Percentiles rank a stretch among this genome's conserved stretches.
Conservation (phyloP, 2,888 invertebrate species). For the Drosophila diplacantha region DNA sequence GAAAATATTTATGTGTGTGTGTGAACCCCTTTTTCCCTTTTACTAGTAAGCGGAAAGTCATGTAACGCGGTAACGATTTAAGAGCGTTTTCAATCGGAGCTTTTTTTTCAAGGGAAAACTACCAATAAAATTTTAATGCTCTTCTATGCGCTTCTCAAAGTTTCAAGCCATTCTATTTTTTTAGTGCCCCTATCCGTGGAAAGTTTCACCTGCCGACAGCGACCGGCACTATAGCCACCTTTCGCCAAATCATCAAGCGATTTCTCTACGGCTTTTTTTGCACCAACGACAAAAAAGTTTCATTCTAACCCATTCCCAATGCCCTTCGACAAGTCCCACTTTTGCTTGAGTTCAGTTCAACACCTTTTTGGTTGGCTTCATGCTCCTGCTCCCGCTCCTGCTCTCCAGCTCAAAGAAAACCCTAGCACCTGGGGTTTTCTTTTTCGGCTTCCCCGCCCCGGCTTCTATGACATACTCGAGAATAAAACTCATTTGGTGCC, state of each 20-base stretch:
- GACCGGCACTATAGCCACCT: background rate
- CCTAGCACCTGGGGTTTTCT: conserved; percentile 31
- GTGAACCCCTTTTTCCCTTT: conserved; percentile 14
- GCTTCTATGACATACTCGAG: conserved; percentile 36
- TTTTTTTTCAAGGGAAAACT: background rate
- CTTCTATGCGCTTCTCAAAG: conserved; percentile 23
- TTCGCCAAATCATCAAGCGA: conserved; percentile 31
- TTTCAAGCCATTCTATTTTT: conserved; percentile 32
- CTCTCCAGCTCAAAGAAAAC: conserved; percentile 11
- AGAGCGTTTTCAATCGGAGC: conserved; percentile 20
- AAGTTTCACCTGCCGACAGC: conserved; percentile 24
- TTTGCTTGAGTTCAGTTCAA: conserved; percentile 37
- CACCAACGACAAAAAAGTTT: conserved; percentile 23
- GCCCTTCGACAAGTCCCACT: conserved; percentile 40
- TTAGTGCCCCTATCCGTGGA: conserved; percentile 16
- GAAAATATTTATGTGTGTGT: conserved; percentile 20
- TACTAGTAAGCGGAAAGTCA: conserved; percentile 24
- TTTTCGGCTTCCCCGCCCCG: conserved; percentile 12
- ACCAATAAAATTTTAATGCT: conserved; percentile 22
- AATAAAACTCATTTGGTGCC: conserved; percentile 41
- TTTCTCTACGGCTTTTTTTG: conserved; percentile 30
- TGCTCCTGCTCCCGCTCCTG: background rate
- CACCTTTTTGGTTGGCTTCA: conserved; percentile 33
- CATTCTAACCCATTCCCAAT: conserved; percentile 21
- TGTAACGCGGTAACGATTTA: conserved; percentile 23